phyloP scores from a whole-genome alignment of 2,888 invertebrate species.

The Zygothrica quintamaculata region DNA sequence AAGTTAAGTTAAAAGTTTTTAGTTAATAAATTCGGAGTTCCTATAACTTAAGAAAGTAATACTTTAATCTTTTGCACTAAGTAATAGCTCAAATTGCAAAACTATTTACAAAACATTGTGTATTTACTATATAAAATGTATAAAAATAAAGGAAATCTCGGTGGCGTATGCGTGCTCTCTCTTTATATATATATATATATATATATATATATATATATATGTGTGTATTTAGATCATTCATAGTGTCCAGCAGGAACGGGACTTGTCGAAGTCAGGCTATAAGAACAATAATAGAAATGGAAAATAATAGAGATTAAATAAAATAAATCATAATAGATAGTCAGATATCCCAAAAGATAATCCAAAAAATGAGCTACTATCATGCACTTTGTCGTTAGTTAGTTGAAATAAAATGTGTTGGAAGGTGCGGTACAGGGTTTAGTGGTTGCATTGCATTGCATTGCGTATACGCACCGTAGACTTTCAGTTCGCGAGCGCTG shows the following conservation, averaged over 20 bases:
- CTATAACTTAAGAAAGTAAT: conserved; percentile 62
- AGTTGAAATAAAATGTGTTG: conserved; percentile 25
- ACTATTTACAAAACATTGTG: conserved; percentile 35
- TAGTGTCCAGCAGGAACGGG: conserved; percentile 79
- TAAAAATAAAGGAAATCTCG: conserved; percentile 58
- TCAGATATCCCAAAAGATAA: conserved; percentile 14
- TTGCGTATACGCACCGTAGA: conserved; percentile 87
- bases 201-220: neutral
- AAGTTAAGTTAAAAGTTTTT: conserved; percentile 17
- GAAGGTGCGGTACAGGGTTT: neutral
- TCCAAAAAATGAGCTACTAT: conserved; percentile 4
- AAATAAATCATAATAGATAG: conserved; percentile 31
- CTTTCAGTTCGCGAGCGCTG: conserved; percentile 92
- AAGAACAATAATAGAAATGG: conserved; percentile 53
- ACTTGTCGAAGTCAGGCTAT: conserved; percentile 83
- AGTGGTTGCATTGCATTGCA: conserved; percentile 13
- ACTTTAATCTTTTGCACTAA: conserved; percentile 55
- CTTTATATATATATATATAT: conserved; percentile 4
- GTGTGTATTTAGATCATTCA: conserved; percentile 67
- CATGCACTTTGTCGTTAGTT: conserved; percentile 40
- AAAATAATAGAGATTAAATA: conserved; percentile 32
- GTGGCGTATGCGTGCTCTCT: conserved; percentile 34
- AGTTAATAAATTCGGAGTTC: too few relatives aligned
- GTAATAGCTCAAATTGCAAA: conserved; percentile 34
- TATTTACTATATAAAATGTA: conserved; percentile 15